Percentiles rank a stretch among this genome's conserved stretches.
These are phyloP conservation scores for Drosophila quadrilineata DNA, from an alignment of 1,140 invertebrate species.

Conservation along the genomic window DNA sequence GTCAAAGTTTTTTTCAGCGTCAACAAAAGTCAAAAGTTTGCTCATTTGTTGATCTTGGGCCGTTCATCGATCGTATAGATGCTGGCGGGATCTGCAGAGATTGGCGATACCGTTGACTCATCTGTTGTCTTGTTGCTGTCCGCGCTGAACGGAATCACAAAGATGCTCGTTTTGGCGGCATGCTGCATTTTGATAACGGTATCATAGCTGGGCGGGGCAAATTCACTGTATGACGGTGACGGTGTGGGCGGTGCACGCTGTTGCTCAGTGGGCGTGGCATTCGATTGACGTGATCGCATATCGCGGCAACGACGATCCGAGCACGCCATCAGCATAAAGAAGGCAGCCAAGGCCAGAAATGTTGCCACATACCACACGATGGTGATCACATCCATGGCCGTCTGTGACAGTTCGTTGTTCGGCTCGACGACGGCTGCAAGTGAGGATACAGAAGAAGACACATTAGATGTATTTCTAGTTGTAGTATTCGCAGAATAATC, in stretches of 20 bases:
- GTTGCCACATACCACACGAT: slow-evolving; percentile 80
- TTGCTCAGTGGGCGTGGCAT: slow-evolving; percentile 32
- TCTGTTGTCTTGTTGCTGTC: slow-evolving; percentile 38
- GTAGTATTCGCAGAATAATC: no score
- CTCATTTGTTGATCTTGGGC: slow-evolving; percentile 45
- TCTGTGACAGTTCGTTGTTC: slow-evolving; percentile 70
- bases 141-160: slow-evolving; percentile 78
- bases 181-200: slow-evolving; percentile 78
- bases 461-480: no score
- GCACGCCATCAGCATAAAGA: slow-evolving; percentile 80
- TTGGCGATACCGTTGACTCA: not conserved
- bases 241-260: slow-evolving; percentile 70
- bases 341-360: slow-evolving; percentile 73
- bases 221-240: slow-evolving; percentile 79
- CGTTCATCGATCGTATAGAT: slow-evolving; percentile 70
- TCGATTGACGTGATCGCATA: slow-evolving; percentile 28
- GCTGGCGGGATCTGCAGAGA: slow-evolving; percentile 35
- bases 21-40: not conserved
- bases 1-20: slow-evolving; percentile 25
- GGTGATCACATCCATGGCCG: slow-evolving; percentile 81
- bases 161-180: slow-evolving; percentile 67
- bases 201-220: slow-evolving; percentile 78
- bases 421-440: slow-evolving; percentile 52
- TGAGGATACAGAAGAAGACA: not conserved
- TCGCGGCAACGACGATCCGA: slow-evolving; percentile 70